A percentile compares a stretch with the other conserved stretches of the same genome.
These are phyloP conservation scores for Hoplostethus mediterraneus DNA, from an alignment of 2,797 vertebrate genomes.

Conservation along the genomic window DNA sequence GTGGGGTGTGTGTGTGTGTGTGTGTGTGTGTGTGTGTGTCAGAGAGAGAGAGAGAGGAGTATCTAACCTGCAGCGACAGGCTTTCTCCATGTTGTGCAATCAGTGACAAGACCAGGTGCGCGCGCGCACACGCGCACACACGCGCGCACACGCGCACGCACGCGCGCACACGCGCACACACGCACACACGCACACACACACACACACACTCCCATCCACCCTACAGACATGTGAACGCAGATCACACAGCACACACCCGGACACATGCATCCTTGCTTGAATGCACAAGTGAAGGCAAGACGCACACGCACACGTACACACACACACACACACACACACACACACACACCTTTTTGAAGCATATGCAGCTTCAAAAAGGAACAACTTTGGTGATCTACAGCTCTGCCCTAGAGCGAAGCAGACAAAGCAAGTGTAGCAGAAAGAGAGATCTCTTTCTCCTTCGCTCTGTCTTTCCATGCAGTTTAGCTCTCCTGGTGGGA, in stretches of 20 bases:
- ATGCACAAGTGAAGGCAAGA: conserved; percentile 49
- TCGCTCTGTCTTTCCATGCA: conserved; percentile 46
- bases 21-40: not conserved
- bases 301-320: too few relatives aligned
- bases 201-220: conserved; percentile 13
- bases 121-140: conserved; percentile 9
- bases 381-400: conserved; percentile 53
- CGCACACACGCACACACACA: conserved; percentile 25
- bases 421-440: conserved; percentile 67
- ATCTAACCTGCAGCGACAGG: conserved; percentile 8
- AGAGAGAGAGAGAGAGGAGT: not conserved
- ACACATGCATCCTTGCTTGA: conserved; percentile 39
- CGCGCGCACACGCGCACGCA: conserved; percentile 26
- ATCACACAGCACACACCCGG: conserved; percentile 21
- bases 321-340: conserved; percentile 29
- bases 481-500: conserved; percentile 40
- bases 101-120: not conserved
- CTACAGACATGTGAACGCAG: conserved; percentile 29
- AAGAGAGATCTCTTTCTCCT: conserved; percentile 46
- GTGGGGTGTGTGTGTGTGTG: not conserved
- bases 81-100: conserved; percentile 16
- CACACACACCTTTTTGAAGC: not conserved
- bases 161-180: not conserved
- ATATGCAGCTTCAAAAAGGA: conserved; percentile 32
- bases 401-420: conserved; percentile 47